These are phyloP conservation scores for Leptodactylus fuscus DNA, from an alignment of 2,113 vertebrate species.

Conservation along the genomic window DNA sequence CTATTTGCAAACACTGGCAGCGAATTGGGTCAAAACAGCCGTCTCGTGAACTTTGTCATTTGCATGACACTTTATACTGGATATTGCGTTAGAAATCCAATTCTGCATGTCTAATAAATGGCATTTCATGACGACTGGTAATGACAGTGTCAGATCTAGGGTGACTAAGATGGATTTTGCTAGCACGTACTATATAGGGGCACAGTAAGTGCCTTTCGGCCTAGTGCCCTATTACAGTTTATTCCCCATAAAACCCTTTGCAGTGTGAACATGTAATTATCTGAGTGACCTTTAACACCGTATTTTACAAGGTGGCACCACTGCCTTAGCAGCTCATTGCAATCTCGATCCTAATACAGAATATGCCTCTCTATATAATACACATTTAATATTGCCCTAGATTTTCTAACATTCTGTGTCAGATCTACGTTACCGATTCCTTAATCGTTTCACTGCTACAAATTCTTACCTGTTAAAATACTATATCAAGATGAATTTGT, in stretches of 20 bases:
- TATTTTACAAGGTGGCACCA: slow-evolving; percentile 32
- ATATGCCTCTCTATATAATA: not conserved
- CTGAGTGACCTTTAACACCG: slow-evolving; percentile 41
- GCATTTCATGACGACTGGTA: not conserved
- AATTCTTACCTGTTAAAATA: not conserved
- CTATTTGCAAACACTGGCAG: slow-evolving; percentile 43
- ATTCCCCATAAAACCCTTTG: not conserved
- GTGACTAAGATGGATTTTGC: not conserved
- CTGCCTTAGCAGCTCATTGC: not conserved
- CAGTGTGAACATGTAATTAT: slow-evolving; percentile 23
- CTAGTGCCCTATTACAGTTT: slow-evolving; percentile 29
- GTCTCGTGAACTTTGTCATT: not conserved
- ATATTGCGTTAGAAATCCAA: not conserved
- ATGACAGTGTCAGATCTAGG: not conserved
- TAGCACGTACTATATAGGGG: not conserved
- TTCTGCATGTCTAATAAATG: not conserved
- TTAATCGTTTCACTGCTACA: not conserved
- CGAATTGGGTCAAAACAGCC: slow-evolving; percentile 13
- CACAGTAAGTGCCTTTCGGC: not conserved
- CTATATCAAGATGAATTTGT: not conserved
- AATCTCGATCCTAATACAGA: not conserved
- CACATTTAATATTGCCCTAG: not conserved
- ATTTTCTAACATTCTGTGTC: not conserved
- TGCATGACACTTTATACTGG: not conserved
- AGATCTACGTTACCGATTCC: not conserved